phyloP scores from a whole-genome alignment of 2,113 vertebrate genomes.

The Australoheros scitulus region DNA sequence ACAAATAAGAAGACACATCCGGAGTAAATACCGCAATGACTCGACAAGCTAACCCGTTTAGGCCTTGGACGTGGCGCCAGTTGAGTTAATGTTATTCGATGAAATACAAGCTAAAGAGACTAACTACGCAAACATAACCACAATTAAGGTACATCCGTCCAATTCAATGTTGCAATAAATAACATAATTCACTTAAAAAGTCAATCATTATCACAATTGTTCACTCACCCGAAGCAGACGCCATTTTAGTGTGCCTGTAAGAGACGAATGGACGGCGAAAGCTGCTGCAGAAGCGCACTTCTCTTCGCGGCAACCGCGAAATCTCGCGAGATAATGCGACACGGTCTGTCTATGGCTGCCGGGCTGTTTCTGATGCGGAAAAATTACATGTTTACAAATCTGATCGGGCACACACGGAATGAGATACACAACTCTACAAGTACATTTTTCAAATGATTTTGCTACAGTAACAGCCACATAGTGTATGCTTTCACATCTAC shows the following conservation, averaged over 20 bases:
- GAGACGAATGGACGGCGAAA: slow-evolving; percentile 31
- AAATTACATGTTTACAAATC: not conserved
- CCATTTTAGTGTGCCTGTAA: slow-evolving; percentile 69
- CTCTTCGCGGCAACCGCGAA: not conserved
- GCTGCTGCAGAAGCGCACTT: not conserved
- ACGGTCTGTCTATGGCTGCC: not conserved
- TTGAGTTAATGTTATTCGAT: not conserved
- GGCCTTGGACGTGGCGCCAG: slow-evolving; percentile 37
- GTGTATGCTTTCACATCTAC: not conserved
- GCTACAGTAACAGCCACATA: not conserved
- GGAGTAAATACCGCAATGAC: not conserved
- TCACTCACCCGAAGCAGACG: slow-evolving; percentile 78
- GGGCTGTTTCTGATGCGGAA: not conserved
- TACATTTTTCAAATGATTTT: not conserved
- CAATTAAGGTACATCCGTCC: rapidly evolving
- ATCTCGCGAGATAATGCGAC: slow-evolving; percentile 51
- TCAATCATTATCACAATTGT: not conserved
- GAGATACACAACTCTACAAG: not conserved
- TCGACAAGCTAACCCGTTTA: slow-evolving; percentile 1
- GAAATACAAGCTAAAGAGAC: not conserved
- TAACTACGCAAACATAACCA: rapidly evolving
- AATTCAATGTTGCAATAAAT: rapidly evolving
- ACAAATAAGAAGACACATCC: not conserved
- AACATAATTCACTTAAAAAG: not conserved
- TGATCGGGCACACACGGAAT: not conserved